Evolutionary conservation across 30 jellyfish, hydroid and myxozoan species (phyloP), one percentile per base, ranked within the genome.

Genomic region (Mastigias papua): DNA sequence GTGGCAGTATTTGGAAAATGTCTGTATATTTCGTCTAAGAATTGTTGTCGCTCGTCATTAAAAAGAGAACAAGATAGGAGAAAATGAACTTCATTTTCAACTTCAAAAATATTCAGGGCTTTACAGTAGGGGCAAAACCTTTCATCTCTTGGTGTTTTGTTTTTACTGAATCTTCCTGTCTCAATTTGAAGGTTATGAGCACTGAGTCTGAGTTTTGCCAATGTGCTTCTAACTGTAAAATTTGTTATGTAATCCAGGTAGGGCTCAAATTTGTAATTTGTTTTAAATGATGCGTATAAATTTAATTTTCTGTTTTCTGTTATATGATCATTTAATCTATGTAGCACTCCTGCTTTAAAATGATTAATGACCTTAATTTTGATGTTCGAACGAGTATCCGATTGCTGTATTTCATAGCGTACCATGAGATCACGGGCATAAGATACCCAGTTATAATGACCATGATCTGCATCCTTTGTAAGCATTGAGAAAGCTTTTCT

Each of bases 141-240:
- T 77, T 51, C 80, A n/a, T 77, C 88, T 77, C 88, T 77, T 51
- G 79, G 88, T 25, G 79, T 77, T 77, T 77, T 77, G 63, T 50
- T 77, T 51, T 77, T 61, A 77, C 77, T 51, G 42, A 51, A 77
- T 16, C 88, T 29, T 37, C 88, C 88, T 21, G 79, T 1, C 26
- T 77, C 88, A 77, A 77, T 77, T 58, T 77, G 86, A 23, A 74
- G 72, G 42, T 74, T 74, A 30, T 33, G 86, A 30, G 86, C 86
- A 37, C 73, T 74, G 69, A 74, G 20, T 23, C 86, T 74, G 13
- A 74, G 86, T 74, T 74, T 51, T 74, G 86, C 86, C 34, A 74
- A 34, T 46, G 42, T 11, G 72, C 72, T 2, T 74, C 86, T 51
- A 74, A 51, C 71, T 6, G 73, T 74, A 16, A 33, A 74, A 30